Conservation (phyloP, 1,140 invertebrate species). For the Condylostylus longicornis region DNA sequence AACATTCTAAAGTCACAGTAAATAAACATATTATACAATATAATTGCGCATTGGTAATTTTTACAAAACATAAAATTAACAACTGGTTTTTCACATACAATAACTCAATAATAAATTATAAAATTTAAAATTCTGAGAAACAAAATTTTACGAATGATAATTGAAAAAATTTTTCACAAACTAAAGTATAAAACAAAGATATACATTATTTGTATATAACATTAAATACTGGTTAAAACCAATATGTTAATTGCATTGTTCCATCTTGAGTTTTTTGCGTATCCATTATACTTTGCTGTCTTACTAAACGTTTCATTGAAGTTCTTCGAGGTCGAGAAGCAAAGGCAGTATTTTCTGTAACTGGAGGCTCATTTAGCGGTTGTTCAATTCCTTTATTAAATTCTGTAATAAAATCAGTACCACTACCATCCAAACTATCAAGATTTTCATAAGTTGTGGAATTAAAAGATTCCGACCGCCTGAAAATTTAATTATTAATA, state of each 20-base stretch:
- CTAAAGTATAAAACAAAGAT: too few species aligned
- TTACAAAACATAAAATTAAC: too few species aligned
- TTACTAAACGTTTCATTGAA: slow-evolving; percentile 48
- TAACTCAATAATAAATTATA: too few species aligned
- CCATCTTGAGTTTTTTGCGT: slow-evolving; percentile 60
- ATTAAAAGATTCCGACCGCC: slow-evolving; percentile 16
- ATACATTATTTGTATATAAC: too few species aligned
- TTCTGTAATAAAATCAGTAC: slow-evolving; percentile 21
- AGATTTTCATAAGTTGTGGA: slow-evolving; percentile 44
- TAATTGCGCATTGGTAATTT: too few species aligned
- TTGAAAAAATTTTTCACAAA: too few species aligned
- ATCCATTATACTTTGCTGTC: slow-evolving; percentile 61
- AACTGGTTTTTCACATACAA: too few species aligned
- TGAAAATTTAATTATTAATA: not conserved
- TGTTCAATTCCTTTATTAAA: slow-evolving; percentile 11
- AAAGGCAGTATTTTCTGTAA: slow-evolving; percentile 6
- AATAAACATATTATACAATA: too few species aligned
- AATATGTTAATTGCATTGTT: slow-evolving; percentile 66
- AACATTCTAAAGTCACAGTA: too few species aligned
- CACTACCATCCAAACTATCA: slow-evolving; percentile 38
- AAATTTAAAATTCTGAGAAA: too few species aligned
- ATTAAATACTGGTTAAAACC: slow-evolving; percentile 51
- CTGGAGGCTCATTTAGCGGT: not conserved
- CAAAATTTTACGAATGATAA: too few species aligned
- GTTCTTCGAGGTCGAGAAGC: slow-evolving; percentile 28